A percentile compares a stretch with the other conserved stretches of the same genome.
These are phyloP conservation scores for Avahi laniger DNA, from an alignment of 2,797 vertebrate genomes.

Conservation along the genomic window DNA sequence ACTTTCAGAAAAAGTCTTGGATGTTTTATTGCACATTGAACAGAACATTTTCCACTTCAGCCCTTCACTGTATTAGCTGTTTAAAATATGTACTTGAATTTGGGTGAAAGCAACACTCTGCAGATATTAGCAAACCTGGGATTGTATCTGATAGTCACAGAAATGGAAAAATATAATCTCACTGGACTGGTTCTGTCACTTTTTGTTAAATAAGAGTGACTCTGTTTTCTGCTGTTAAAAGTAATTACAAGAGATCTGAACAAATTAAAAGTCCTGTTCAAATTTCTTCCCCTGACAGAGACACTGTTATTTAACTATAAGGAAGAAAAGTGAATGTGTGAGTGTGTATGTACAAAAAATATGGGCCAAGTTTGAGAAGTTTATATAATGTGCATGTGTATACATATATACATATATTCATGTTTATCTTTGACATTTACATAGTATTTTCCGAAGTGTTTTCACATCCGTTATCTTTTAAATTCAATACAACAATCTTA, in stretches of 20 bases:
- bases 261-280: constrained; percentile 66
- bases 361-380: neutral
- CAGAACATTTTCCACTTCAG: constrained; percentile 60
- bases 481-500: neutral
- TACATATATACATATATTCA: neutral
- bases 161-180: constrained; percentile 65
- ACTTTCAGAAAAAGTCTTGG: constrained; percentile 77
- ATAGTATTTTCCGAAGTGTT: neutral
- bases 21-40: constrained; percentile 81
- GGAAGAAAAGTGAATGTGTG: neutral
- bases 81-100: constrained; percentile 66
- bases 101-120: constrained; percentile 16
- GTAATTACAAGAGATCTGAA: constrained; percentile 67
- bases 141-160: constrained; percentile 52
- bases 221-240: constrained; percentile 71
- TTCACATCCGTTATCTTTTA: neutral
- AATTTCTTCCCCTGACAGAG: constrained; percentile 22
- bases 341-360: neutral
- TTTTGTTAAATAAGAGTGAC: constrained; percentile 36
- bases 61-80: constrained; percentile 48
- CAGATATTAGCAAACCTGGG: constrained; percentile 65
- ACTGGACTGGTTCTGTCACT: constrained; percentile 7
- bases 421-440: neutral
- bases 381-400: neutral
- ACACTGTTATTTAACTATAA: neutral